Percentiles rank a stretch among this genome's conserved stretches.
These are phyloP conservation scores for Cinclus mexicanus DNA, from an alignment of 2,113 vertebrate species.

Conservation along the genomic window DNA sequence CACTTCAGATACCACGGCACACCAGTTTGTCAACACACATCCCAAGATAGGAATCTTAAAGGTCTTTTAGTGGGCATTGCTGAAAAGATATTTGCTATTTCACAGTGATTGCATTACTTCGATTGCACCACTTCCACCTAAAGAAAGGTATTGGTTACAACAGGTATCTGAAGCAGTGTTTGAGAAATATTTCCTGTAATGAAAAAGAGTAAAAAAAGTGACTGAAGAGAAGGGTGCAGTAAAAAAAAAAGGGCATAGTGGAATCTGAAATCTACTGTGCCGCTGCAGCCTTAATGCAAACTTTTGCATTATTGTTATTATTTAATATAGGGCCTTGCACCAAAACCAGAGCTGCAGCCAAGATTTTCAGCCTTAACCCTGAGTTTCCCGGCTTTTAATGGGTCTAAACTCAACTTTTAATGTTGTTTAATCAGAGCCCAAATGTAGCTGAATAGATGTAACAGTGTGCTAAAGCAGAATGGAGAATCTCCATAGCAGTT, in stretches of 20 bases:
- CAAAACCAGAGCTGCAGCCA: neutral
- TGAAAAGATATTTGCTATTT: conserved; percentile 10
- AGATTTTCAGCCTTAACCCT: conserved; percentile 36
- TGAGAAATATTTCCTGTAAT: neutral
- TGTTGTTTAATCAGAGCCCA: neutral
- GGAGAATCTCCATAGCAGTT: neutral
- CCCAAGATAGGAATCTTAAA: neutral
- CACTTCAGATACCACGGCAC: neutral
- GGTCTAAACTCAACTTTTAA: conserved; percentile 6
- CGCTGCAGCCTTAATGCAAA: neutral
- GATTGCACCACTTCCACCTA: neutral
- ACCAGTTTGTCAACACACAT: neutral
- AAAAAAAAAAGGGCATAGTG: neutral
- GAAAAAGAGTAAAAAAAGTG: neutral
- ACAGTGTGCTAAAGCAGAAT: neutral
- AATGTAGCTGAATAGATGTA: conserved; percentile 18
- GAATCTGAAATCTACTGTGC: neutral
- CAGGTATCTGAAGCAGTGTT: neutral
- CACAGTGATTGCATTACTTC: neutral
- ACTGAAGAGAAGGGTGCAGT: neutral
- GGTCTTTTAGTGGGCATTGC: neutral
- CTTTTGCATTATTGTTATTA: neutral
- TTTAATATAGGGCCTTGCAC: neutral
- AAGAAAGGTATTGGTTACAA: neutral
- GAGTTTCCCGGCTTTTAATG: conserved; percentile 16